phyloP scores from a whole-genome alignment of 2,888 invertebrate species.

The Drosophila nr. perissopoda region DNA sequence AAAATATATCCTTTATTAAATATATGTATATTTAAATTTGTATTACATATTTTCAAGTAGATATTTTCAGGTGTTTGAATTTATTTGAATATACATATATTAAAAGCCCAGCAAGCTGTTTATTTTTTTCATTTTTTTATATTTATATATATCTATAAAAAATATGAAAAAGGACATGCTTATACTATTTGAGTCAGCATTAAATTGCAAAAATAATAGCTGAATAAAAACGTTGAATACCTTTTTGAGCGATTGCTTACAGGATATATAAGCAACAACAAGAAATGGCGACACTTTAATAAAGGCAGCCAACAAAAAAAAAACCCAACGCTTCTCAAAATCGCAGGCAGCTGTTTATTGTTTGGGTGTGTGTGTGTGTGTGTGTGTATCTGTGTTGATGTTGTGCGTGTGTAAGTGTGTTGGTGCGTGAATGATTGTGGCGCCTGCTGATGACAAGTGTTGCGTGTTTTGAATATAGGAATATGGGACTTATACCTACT shows the following conservation, averaged over 20 bases:
- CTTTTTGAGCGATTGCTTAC: neutral
- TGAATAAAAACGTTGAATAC: neutral
- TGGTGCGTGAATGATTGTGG: conserved; percentile 69
- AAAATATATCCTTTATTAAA: conserved; percentile 1
- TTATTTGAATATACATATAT: neutral
- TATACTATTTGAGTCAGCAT: no score
- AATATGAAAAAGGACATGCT: no score
- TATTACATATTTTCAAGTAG: neutral
- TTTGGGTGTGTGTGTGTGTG: conserved; percentile 22
- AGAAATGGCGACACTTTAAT: conserved; percentile 51
- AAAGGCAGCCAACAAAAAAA: conserved; percentile 35
- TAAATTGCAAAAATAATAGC: neutral
- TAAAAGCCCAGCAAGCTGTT: neutral
- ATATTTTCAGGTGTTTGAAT: neutral
- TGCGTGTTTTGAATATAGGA: conserved; percentile 78
- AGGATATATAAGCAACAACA: conserved; percentile 28
- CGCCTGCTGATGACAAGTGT: conserved; percentile 79
- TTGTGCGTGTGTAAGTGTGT: conserved; percentile 7
- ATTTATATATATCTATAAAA: neutral
- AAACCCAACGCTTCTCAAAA: conserved; percentile 29
- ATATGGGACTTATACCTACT: conserved; percentile 39
- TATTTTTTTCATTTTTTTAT: neutral
- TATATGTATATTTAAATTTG: neutral
- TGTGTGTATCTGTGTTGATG: neutral
- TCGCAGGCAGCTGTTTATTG: conserved; percentile 53